Evolutionary conservation across 2,797 vertebrate genomes (phyloP).

Genomic region (Enteromius afrohamiltoni): DNA sequence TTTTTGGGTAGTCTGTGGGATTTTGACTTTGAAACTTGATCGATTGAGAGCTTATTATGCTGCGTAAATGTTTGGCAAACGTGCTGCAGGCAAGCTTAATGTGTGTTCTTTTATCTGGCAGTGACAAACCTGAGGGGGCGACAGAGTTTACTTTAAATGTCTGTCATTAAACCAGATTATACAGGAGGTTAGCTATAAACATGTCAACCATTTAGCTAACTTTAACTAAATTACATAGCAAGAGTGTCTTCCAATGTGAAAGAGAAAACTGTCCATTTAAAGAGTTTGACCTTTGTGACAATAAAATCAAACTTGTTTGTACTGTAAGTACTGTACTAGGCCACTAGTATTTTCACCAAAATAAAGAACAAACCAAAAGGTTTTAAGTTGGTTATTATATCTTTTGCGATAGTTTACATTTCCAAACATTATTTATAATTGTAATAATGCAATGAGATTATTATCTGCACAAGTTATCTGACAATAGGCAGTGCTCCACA

Average conservation of each 20-base stretch:
- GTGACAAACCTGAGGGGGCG: not conserved
- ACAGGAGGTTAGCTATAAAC: conserved; percentile 10
- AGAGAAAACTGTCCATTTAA: not conserved
- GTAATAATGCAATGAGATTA: too few relatives aligned
- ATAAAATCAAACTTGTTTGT: not conserved
- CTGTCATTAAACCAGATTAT: conserved; percentile 6
- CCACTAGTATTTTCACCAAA: too few relatives aligned
- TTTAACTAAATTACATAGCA: conserved; percentile 36
- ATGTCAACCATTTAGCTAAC: conserved; percentile 2
- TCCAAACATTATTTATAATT: too few relatives aligned
- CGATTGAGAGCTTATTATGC: not conserved
- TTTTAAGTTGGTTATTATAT: too few relatives aligned
- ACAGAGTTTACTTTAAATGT: not conserved
- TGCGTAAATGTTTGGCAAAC: not conserved
- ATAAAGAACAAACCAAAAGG: too few relatives aligned
- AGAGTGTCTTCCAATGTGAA: not conserved
- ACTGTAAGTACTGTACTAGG: not conserved
- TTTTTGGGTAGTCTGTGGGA: not conserved
- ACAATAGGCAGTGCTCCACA: too few relatives aligned
- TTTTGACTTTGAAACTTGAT: not conserved
- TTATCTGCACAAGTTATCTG: too few relatives aligned
- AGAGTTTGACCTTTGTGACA: not conserved
- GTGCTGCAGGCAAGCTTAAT: not conserved
- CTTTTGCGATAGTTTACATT: too few relatives aligned
- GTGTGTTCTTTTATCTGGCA: not conserved